These are phyloP conservation scores for Elmis aenea DNA, from an alignment of 2,888 invertebrate species.

Conservation along the genomic window DNA sequence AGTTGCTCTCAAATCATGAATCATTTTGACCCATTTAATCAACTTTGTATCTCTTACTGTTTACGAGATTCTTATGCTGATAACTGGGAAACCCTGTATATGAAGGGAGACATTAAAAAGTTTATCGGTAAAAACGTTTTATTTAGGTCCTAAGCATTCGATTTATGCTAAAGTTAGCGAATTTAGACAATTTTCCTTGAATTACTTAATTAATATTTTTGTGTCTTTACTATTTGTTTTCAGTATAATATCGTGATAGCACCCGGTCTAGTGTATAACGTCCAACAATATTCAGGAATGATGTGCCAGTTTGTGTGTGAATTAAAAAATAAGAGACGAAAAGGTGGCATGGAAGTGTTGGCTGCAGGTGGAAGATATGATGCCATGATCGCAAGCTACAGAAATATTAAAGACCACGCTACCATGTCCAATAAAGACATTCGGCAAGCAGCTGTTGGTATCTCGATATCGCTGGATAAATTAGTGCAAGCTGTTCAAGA, in stretches of 20 bases:
- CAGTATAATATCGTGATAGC: constrained; percentile 59
- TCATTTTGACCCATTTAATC: too few species aligned
- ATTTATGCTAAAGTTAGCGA: too few species aligned
- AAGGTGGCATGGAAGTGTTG: constrained; percentile 61
- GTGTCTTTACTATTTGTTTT: constrained; percentile 18
- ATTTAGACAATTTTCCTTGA: constrained; percentile 3
- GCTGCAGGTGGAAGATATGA: constrained; percentile 91
- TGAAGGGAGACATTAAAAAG: too few species aligned
- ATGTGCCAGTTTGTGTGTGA: constrained; percentile 64
- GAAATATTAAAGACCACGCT: constrained; percentile 47
- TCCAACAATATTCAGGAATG: constrained; percentile 62
- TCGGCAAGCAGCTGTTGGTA: constrained; percentile 65
- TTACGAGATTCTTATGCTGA: too few species aligned
- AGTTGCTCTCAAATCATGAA: too few species aligned
- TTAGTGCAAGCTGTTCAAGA: constrained; percentile 60
- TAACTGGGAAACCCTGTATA: too few species aligned
- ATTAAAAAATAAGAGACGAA: constrained; percentile 51
- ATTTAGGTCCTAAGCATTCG: too few species aligned
- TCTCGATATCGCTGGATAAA: constrained; percentile 80
- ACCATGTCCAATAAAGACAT: constrained; percentile 31
- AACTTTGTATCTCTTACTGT: too few species aligned
- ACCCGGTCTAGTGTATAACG: constrained; percentile 57
- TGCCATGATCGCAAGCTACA: constrained; percentile 67
- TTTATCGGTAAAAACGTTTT: too few species aligned
- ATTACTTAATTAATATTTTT: not conserved